Base-by-base conservation (phyloP, 1,140 invertebrate species). In the Papilio helenus region DNA sequence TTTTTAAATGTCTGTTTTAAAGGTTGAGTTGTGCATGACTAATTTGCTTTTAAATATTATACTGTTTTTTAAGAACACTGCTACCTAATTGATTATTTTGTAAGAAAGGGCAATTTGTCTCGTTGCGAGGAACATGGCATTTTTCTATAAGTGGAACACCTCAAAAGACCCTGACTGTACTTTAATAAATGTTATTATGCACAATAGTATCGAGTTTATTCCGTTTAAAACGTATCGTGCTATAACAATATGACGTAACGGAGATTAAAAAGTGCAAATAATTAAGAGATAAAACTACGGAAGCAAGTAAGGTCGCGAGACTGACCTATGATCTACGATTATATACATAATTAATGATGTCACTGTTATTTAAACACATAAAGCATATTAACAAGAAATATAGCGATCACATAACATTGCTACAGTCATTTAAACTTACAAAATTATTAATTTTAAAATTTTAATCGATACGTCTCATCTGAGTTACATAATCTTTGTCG, bases 401-500 rank as follows among this genome's bases (percentile, higher is more conserved):
- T 23, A 14, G 23, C 20, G 23, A 61, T 26, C 58, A 23, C 3
- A 9, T 20, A 58, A 58, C n/a, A 9, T 23, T n/a, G 8, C 3
- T 26, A n/a, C n/a, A 61, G 1, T 12, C 58, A 26, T 26, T 49
- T 18, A 49, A 7, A 18, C 46, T 18, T 14, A 68, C 26, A 29
- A 4, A 65, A 3, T 23, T 58, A 20, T 58, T 26, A 65, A 65
- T 65, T 65, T 26, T 4, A 26, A 68, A 68, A 68, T 16, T 29
- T 61, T n/a, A 39, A 71, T 72, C 71, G n/a, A 18, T 34, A 20
- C 16, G 4, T 29, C 44, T 51, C 23, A 74, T 74, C 44, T 74
- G 39, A 23, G 23, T 74, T 74, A 74, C n/a, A 49, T 74, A 49
- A 74, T 74, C 72, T 46, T 23, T 74, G 72, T 74, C 44, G 44